A percentile compares a stretch with the other conserved stretches of the same genome.
These are phyloP conservation scores for Mobula hypostoma DNA, from an alignment of 2,113 vertebrate species.

Conservation along the genomic window DNA sequence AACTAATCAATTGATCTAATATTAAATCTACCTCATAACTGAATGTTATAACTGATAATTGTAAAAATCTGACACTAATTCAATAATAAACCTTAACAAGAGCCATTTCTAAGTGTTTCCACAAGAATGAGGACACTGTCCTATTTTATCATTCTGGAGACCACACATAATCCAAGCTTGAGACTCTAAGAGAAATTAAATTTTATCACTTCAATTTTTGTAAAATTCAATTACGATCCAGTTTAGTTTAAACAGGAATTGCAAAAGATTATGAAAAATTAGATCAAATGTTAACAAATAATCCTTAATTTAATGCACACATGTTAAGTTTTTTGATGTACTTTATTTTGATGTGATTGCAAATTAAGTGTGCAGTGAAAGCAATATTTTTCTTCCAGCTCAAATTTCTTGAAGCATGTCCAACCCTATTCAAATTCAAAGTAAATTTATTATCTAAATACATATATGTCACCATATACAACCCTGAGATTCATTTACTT, in stretches of 20 bases:
- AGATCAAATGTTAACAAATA: not conserved
- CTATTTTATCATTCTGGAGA: not conserved
- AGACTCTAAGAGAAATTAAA: not conserved
- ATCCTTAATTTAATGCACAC: not conserved
- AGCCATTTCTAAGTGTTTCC: not conserved
- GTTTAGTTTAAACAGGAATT: not conserved
- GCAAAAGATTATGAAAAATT: not conserved
- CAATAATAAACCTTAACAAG: not conserved
- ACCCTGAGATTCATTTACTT: no score
- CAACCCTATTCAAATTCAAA: not conserved
- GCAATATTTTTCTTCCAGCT: not conserved
- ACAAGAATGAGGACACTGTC: not conserved
- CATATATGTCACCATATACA: no score
- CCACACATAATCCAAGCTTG: not conserved
- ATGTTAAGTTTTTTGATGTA: not conserved
- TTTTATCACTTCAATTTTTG: not conserved
- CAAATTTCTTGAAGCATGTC: constrained; percentile 2
- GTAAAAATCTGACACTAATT: not conserved
- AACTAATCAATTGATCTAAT: not conserved
- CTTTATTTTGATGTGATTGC: not conserved
- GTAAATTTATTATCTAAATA: no score
- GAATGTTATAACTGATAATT: not conserved
- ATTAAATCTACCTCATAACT: no score
- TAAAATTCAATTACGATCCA: not conserved
- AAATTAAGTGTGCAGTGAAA: not conserved